phyloP scores from a whole-genome alignment of 2,113 vertebrate species.

The Malurus alboscapulatus region DNA sequence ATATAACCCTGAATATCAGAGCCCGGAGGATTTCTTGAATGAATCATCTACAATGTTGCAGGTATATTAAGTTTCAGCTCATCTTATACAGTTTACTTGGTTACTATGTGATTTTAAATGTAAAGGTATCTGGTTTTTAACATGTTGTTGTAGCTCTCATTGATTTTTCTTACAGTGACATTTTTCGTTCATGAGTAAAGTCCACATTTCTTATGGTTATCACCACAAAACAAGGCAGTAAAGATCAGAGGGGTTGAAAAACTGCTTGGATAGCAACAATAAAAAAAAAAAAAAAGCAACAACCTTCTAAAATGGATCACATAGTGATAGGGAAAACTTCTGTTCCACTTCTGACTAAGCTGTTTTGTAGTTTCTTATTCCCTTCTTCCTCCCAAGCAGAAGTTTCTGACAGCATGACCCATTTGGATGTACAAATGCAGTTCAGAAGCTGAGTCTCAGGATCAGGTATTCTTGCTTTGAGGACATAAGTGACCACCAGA shows the following conservation, averaged over 20 bases:
- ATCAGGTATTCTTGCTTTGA: not conserved
- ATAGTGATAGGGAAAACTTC: not conserved
- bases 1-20: slow-evolving; percentile 75
- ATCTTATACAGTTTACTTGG: not conserved
- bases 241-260: not conserved
- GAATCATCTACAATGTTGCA: slow-evolving; percentile 70
- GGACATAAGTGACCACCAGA: not conserved
- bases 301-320: not conserved
- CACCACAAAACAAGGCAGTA: not conserved
- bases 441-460: not conserved
- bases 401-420: not conserved
- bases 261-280: not conserved
- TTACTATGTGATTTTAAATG: not conserved
- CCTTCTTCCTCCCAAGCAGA: not conserved
- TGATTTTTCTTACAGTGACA: not conserved
- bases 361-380: not conserved
- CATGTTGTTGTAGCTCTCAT: not conserved
- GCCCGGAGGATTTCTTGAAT: slow-evolving; percentile 78
- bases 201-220: not conserved
- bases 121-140: not conserved
- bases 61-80: slow-evolving; percentile 68
- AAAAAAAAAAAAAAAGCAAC: not conserved
- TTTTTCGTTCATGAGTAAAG: not conserved
- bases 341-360: not conserved
- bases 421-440: not conserved